These are phyloP conservation scores for Bradynema listronoti DNA, from an alignment of 1,140 invertebrate species.

Conservation along the genomic window DNA sequence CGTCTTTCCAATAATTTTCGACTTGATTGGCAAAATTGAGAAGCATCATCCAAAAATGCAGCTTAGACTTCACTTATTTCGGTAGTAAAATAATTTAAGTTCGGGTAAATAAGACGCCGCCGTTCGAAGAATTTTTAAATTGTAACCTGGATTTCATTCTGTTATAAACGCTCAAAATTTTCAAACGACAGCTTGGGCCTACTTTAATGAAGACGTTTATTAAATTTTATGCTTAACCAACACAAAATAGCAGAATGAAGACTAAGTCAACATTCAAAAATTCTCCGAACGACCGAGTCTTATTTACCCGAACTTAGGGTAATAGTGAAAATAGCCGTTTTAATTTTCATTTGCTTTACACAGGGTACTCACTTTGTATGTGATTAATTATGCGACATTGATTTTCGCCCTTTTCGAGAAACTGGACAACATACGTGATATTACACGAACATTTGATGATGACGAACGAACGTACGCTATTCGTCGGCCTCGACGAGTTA, in stretches of 20 bases:
- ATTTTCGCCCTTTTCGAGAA: slow-evolving; percentile 84
- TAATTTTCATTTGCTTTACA: neutral
- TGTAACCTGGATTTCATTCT: no score
- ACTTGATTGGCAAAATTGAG: slow-evolving; percentile 78
- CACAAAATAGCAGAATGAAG: no score
- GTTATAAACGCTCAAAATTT: no score
- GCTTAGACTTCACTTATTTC: slow-evolving; percentile 71
- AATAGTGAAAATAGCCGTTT: neutral
- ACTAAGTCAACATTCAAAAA: no score
- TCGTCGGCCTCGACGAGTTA: neutral
- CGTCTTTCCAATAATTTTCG: slow-evolving; percentile 82
- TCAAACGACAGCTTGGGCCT: no score
- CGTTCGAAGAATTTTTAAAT: no score
- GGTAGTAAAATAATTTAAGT: no score
- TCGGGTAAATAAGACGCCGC: no score
- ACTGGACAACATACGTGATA: slow-evolving; percentile 55
- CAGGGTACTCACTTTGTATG: slow-evolving; percentile 89
- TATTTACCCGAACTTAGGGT: no score
- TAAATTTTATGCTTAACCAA: no score
- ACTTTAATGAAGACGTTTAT: no score
- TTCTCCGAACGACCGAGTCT: no score
- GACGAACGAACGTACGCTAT: neutral
- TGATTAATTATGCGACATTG: slow-evolving; percentile 84
- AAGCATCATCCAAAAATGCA: slow-evolving; percentile 86
- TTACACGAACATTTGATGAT: slow-evolving; percentile 26